phyloP scores from a whole-genome alignment of 2,888 invertebrate species.

The Cyclophora punctaria region DNA sequence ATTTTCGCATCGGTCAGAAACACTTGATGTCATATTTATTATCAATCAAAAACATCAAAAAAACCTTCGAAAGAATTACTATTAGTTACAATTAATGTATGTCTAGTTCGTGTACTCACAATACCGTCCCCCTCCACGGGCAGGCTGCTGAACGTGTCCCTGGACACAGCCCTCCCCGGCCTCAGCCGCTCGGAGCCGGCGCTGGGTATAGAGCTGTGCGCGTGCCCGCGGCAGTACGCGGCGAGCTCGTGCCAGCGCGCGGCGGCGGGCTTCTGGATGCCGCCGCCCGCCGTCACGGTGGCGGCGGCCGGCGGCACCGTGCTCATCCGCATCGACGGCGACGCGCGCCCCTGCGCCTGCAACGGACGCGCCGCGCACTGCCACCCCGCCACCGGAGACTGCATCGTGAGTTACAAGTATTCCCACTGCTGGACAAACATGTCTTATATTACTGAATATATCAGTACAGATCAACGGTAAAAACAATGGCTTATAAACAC shows the following conservation, averaged over 20 bases:
- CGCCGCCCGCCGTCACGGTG: constrained; percentile 56
- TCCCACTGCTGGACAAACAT: too few species aligned
- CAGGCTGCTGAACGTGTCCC: constrained; percentile 81
- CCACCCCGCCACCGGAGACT: constrained; percentile 88
- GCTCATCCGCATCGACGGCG: constrained; percentile 86
- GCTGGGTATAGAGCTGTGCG: constrained; percentile 89
- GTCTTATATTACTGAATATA: too few species aligned
- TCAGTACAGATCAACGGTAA: too few species aligned
- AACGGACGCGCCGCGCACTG: constrained; percentile 85
- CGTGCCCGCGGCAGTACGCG: constrained; percentile 86
- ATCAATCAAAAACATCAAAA: too few species aligned
- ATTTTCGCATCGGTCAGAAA: too few species aligned
- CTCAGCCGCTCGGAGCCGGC: constrained; percentile 81
- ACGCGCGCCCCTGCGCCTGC: constrained; percentile 87
- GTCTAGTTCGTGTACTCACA: too few species aligned
- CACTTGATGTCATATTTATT: too few species aligned
- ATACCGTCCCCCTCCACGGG: not conserved
- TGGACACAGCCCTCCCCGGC: constrained; percentile 86
- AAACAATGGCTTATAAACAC: too few species aligned
- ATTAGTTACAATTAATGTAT: too few species aligned
- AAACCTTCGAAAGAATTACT: too few species aligned
- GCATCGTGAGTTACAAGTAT: constrained; percentile 77
- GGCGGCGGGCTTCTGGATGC: constrained; percentile 86
- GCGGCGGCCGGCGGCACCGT: constrained; percentile 77
- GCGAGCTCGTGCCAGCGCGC: constrained; percentile 95